Evolutionary conservation across 2,113 vertebrate species (phyloP), one percentile per base, ranked within the genome.

Genomic region (Takifugu flavidus): DNA sequence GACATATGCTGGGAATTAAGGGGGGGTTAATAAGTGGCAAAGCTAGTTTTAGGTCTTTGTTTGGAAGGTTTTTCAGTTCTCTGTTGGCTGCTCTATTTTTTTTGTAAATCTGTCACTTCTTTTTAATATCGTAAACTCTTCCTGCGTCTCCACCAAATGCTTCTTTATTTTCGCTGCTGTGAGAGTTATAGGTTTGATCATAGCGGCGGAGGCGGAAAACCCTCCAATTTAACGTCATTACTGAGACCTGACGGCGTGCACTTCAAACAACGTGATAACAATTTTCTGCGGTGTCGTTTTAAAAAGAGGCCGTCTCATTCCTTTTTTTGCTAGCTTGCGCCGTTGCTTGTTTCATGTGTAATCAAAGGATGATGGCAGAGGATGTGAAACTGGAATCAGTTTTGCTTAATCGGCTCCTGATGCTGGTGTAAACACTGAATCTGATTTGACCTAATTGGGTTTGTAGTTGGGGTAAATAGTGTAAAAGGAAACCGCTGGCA

Each of bases 381-480:
- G 82, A 85, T 39, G 55, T 75, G 75, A 87, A 65, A 83, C 81
- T 72, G 72, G 72, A 74, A 71, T 47, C 51, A 68, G 58, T 82
- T 86, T 84, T 74, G 77, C 65, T 59, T 87, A 85, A 89, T 86
- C 82, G 78, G 80, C 72, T 82, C 78, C 82, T 72, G 77, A 87
- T 86, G 83, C 72, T 70, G 60, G 68, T 79, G 84, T 88, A 87
- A 89, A 88, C 84, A 85, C 82, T 60, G 69, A 70, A 75, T 80
- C 77, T 78, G 84, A 85, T 87, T 88, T 80, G 74, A 82, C 70
- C 70, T 84, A 82, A 90, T 87, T 88, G 67, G 78, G 82, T 87
- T 86, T 86, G 86, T 83, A 84, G 80, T 86, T 70, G 55, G 70
- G 76, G 77, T 89, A 89, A 89, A 89, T 87, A 88, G 69, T 71